Evolutionary conservation across 2,113 vertebrate species (phyloP), one percentile per base, ranked within the genome.

Genomic region (Chamaea fasciata): DNA sequence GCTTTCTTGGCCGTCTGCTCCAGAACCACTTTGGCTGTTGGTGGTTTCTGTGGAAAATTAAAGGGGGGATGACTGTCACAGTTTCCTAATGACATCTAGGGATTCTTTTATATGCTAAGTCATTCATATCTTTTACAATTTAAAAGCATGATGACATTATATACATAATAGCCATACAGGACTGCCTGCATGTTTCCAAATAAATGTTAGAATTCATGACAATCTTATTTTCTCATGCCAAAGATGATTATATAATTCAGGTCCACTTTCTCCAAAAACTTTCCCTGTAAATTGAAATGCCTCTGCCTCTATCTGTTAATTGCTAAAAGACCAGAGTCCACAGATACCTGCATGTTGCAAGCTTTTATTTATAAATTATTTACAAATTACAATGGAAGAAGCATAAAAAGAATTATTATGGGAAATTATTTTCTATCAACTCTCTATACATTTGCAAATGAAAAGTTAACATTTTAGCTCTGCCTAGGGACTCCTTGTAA

Each of bases 41-140:
- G 47, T 81, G 77, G 59, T 94, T 94, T 88, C 60, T 57, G 53
- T 73, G 67, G 93, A 91, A 94, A 96, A 95, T 94, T 86, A 95
- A 74, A 94, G 79, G 57, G 46, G 15, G 77, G 91, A 80, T 57
- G 75, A 83, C 80, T 78, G 56, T 77, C 94, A 75, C 68, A 92
- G 35, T 62, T 92, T 89, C 79, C 73, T 92, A 85, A 80, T 91
- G 89, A 91, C 83, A 90, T 91, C 65, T 84, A 76, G 47, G 83
- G 59, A 52, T 83, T 83, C 55, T 88, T 93, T 91, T 82, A 71
- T 93, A 91, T 84, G 83, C 64, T 92, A 93, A 95, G 31, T 89
- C 78, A 22, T 92, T 94, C 55, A 56, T 65, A 78, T 93, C 9
- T 89, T 90, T 67, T 91, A 69, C 76, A 78, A 81, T 93, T 89